Base-by-base conservation (phyloP, 2,113 vertebrate species). In the Hirundichthys speculiger region DNA sequence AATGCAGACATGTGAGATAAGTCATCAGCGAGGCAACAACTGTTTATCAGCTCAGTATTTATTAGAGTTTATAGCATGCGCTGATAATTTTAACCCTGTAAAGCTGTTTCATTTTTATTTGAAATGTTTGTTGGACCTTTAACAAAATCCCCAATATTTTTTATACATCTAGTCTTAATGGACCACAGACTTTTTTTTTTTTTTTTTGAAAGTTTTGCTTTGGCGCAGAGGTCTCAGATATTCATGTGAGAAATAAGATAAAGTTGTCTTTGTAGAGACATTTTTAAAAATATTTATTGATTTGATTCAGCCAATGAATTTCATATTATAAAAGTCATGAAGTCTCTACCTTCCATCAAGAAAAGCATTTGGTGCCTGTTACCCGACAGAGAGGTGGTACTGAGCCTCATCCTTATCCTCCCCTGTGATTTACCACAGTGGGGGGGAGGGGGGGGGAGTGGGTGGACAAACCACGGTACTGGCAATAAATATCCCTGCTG, bases 361-460 rank as follows among this genome's bases (percentile, higher is more conserved):
- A 69, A 73, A 70, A 83, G 47, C 77, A 79, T 79, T 78, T 75
- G 61, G 55, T 67, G 68, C 72, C 79, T 69, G 76, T 83, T 81
- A 79, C 75, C 74, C 5, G n/a, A 75, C 75, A 79, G 76, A 77
- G 80, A 77, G 77, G 74, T 76, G 78, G 76, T 66, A 64, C 71
- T 73, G 69, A 82, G 79, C 25, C 16, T 68, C 13, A 67, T 78
- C 25, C 16, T 68, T 13, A 67, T 78, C 78, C 76, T 87, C 80
- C 80, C 82, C 82, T 88, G 83, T 85, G 86, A 91, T 89, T 91
- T 89, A 67, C 74, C 77, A 63, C 86, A 77, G 88, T 69, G 71
- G 73, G 70, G 69, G 75, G 25, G 63, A 64, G 59, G 53, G 48
- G 64, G 15, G 67, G 52, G 65, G 10, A 39, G 59, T 60, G 50